A percentile compares a stretch with the other conserved stretches of the same genome.
Evolutionary conservation across 2,888 invertebrate genomes (phyloP).

Genomic region (Cheilosia soror): DNA sequence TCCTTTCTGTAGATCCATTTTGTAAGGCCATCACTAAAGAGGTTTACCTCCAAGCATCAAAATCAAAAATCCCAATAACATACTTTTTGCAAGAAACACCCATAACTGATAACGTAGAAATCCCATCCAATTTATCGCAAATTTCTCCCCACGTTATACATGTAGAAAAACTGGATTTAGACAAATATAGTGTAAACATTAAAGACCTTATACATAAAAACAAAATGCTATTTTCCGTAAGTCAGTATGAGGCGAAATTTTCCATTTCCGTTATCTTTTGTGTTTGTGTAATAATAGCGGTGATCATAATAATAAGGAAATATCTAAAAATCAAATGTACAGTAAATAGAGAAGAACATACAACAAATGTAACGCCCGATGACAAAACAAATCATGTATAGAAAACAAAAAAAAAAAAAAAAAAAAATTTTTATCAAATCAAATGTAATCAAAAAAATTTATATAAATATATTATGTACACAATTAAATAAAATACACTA

Average conservation of each 20-base stretch:
- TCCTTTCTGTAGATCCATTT: background rate
- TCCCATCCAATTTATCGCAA: background rate
- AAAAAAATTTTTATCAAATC: background rate
- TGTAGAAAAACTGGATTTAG: slow-evolving; percentile 10
- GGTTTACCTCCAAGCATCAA: too few relatives aligned
- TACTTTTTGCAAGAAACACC: slow-evolving; percentile 3
- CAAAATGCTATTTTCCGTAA: background rate
- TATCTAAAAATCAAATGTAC: background rate
- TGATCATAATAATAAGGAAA: background rate
- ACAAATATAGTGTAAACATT: slow-evolving; percentile 11
- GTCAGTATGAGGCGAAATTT: background rate
- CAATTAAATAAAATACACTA: background rate
- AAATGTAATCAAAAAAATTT: background rate
- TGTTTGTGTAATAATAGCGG: background rate
- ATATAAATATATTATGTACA: background rate
- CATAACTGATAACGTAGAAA: background rate
- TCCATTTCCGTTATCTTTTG: background rate
- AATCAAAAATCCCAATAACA: background rate
- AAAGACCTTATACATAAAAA: background rate
- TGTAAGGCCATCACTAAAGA: slow-evolving; percentile 6
- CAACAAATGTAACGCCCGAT: background rate
- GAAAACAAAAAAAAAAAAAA: background rate
- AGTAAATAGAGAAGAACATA: slow-evolving; percentile 6
- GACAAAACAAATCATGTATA: background rate
- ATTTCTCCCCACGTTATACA: background rate